Percentiles rank a stretch among this genome's conserved stretches.
These are phyloP conservation scores for Latrodectus geometricus DNA, from an alignment of 1,140 invertebrate species.

Conservation along the genomic window DNA sequence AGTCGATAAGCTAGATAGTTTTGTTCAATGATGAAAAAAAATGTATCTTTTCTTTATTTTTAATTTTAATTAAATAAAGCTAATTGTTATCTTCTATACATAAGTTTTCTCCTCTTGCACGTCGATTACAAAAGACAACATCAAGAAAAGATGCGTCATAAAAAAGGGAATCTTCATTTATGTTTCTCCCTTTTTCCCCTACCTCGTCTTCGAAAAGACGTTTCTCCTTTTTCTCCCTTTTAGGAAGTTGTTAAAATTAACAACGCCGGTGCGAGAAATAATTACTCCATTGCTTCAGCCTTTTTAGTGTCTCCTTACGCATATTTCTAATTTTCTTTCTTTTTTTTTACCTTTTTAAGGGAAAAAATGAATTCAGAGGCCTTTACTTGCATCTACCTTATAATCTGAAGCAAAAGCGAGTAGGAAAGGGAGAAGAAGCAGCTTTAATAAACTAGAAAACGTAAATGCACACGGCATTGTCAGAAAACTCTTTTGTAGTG, in stretches of 20 bases:
- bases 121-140: conserved; percentile 19
- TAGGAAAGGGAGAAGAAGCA: too few species aligned
- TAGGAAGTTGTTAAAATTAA: conserved; percentile 25
- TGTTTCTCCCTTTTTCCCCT: neutral
- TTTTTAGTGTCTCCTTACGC: neutral
- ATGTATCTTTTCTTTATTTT: neutral
- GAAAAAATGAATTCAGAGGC: neutral
- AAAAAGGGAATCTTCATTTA: neutral
- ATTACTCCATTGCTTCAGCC: neutral
- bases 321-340: neutral
- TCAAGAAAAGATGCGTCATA: neutral
- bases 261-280: conserved; percentile 1
- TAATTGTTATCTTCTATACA: conserved; percentile 28
- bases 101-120: neutral
- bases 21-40: neutral
- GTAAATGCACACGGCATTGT: neutral
- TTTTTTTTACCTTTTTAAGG: too few species aligned
- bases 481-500: neutral
- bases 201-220: too few species aligned
- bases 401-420: neutral
- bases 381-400: neutral
- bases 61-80: conserved; percentile 28
- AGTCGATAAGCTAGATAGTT: conserved; percentile 1
- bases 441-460: conserved; percentile 27
- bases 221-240: neutral